Evolutionary conservation across 2,113 vertebrate species (phyloP).

Genomic region (Microcebus jonahi): DNA sequence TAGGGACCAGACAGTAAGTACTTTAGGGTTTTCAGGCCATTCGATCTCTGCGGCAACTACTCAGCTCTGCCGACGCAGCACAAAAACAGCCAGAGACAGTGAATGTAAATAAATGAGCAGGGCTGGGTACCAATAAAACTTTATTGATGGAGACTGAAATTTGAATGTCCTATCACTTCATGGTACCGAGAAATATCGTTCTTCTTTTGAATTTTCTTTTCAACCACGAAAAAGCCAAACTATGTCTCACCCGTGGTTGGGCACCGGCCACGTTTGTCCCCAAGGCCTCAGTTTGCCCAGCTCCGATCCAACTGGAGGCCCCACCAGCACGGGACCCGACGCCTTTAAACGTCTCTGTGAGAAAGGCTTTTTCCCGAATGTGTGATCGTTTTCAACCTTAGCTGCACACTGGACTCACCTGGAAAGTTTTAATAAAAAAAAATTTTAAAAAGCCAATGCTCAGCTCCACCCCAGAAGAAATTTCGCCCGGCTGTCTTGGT

Average conservation of each 20-base stretch:
- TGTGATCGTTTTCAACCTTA: background rate
- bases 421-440: background rate
- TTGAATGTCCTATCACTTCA: background rate
- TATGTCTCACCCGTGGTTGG: accelerated
- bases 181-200: background rate
- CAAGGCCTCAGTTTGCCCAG: background rate
- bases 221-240: background rate
- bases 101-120: accelerated
- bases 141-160: background rate
- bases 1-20: background rate
- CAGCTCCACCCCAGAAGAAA: background rate
- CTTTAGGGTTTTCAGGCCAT: accelerated
- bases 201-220: background rate
- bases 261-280: background rate
- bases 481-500: too few species aligned
- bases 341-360: background rate
- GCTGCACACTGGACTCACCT: background rate
- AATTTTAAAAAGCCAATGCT: background rate
- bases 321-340: too few species aligned
- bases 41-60: accelerated
- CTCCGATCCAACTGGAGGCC: background rate
- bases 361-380: background rate
- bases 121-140: background rate
- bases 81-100: background rate
- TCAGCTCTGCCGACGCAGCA: accelerated